These are phyloP conservation scores for Camptogramma bilineatum DNA, from an alignment of 2,888 invertebrate species.

Conservation along the genomic window DNA sequence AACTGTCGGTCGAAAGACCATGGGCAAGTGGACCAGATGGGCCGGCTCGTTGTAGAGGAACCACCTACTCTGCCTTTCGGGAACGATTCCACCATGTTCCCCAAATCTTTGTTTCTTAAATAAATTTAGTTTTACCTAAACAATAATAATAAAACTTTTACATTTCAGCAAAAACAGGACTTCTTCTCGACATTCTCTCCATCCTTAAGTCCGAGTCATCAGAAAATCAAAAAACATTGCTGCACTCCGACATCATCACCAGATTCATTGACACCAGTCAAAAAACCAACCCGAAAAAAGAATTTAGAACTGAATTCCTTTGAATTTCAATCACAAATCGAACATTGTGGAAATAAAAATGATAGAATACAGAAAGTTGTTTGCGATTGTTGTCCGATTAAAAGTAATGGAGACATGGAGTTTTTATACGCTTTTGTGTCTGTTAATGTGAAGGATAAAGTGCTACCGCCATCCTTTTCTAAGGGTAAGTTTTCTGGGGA, in stretches of 20 bases:
- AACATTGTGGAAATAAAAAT: slow-evolving; percentile 27
- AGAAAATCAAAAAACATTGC: slow-evolving; percentile 58
- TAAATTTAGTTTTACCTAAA: no score
- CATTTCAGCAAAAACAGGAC: slow-evolving; percentile 75
- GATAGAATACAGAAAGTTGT: slow-evolving; percentile 34
- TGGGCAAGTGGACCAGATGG: no score
- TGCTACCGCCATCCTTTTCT: slow-evolving; percentile 68
- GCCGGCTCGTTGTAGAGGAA: no score
- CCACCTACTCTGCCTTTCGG: no score
- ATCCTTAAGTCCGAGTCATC: slow-evolving; percentile 53
- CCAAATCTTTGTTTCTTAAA: no score
- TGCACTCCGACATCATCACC: slow-evolving; percentile 51
- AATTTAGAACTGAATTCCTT: slow-evolving; percentile 27
- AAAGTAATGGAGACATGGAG: slow-evolving; percentile 54
- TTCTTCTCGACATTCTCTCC: slow-evolving; percentile 69
- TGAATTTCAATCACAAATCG: slow-evolving; percentile 30
- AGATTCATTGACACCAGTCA: slow-evolving; percentile 37
- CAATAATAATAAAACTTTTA: background rate
- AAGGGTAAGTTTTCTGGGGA: slow-evolving; percentile 62
- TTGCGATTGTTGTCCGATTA: slow-evolving; percentile 60
- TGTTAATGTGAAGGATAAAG: slow-evolving; percentile 71
- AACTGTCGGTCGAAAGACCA: no score
- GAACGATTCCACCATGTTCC: no score
- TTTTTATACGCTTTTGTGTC: slow-evolving; percentile 77
- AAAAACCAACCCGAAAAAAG: slow-evolving; percentile 31